These are phyloP conservation scores for Periparus ater DNA, from an alignment of 2,797 vertebrate species.

Conservation along the genomic window DNA sequence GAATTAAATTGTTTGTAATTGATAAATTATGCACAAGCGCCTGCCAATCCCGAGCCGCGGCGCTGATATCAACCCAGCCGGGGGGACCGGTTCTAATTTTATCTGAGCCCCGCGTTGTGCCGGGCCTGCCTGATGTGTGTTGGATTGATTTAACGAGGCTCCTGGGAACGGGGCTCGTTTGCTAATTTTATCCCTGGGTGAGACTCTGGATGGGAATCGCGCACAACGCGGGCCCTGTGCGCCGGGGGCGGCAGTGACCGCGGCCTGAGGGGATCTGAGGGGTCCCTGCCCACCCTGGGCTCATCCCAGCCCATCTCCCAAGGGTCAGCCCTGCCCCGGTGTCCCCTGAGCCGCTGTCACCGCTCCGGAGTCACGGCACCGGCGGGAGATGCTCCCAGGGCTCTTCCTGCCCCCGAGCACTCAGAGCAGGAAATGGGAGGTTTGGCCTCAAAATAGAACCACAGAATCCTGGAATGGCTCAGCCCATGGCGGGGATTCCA, in stretches of 20 bases:
- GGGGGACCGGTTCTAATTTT: constrained; percentile 62
- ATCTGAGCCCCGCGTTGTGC: constrained; percentile 66
- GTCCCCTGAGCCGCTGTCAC: rapidly evolving
- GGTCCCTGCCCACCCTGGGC: neutral
- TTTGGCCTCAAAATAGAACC: neutral
- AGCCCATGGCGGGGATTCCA: neutral
- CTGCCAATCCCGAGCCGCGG: constrained; percentile 59
- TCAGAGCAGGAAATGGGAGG: neutral
- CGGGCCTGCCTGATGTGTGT: constrained; percentile 62
- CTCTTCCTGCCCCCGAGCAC: neutral
- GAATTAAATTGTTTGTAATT: constrained; percentile 69
- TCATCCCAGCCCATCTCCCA: neutral
- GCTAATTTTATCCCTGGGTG: constrained; percentile 67
- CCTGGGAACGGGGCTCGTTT: constrained; percentile 60
- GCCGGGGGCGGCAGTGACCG: neutral
- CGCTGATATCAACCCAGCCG: constrained; percentile 57
- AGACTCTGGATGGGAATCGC: too few relatives aligned
- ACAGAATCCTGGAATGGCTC: neutral
- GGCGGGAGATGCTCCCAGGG: rapidly evolving
- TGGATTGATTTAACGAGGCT: constrained; percentile 75
- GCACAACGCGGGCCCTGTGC: neutral
- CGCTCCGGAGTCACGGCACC: rapidly evolving
- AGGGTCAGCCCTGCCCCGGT: rapidly evolving
- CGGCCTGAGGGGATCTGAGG: neutral
- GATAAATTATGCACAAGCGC: constrained; percentile 73